These are phyloP conservation scores for Heterotilapia buettikoferi DNA, from an alignment of 2,113 vertebrate species.

Conservation along the genomic window DNA sequence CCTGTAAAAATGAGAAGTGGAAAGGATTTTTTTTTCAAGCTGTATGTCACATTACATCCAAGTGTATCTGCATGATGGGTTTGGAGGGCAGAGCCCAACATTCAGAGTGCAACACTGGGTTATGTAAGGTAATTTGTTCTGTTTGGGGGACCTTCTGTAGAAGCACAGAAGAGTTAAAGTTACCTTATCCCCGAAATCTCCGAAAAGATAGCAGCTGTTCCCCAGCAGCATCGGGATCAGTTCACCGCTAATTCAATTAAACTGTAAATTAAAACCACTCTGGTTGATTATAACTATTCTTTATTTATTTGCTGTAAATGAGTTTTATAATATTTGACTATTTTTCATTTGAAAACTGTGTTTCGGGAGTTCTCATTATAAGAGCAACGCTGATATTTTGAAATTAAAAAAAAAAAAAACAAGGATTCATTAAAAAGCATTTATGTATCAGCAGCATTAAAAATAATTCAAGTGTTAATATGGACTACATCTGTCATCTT, in stretches of 20 bases:
- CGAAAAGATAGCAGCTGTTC: slow-evolving; percentile 2
- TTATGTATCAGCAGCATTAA: not conserved
- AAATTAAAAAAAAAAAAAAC: not conserved
- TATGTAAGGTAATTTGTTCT: slow-evolving; percentile 11
- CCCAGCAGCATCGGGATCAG: not conserved
- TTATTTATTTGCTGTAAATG: not conserved
- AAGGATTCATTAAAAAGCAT: not conserved
- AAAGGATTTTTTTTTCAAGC: not conserved
- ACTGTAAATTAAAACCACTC: slow-evolving; percentile 12
- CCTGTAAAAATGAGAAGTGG: not conserved
- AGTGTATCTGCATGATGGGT: not conserved
- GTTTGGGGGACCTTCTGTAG: not conserved
- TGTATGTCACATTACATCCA: slow-evolving; percentile 19
- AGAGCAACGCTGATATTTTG: not conserved
- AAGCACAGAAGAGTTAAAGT: not conserved
- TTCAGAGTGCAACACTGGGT: not conserved
- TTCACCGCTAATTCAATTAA: slow-evolving; percentile 15
- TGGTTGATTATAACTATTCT: not conserved
- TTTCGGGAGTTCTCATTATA: not conserved
- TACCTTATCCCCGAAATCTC: slow-evolving; percentile 6
- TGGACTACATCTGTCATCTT: not conserved
- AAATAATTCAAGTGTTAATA: not conserved
- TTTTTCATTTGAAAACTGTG: not conserved
- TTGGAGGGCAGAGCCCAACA: not conserved
- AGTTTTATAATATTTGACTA: not conserved